A percentile compares a stretch with the other conserved stretches of the same genome.
Conservation (phyloP, 2,888 invertebrate species). For the Notocelia uddmanniana region DNA sequence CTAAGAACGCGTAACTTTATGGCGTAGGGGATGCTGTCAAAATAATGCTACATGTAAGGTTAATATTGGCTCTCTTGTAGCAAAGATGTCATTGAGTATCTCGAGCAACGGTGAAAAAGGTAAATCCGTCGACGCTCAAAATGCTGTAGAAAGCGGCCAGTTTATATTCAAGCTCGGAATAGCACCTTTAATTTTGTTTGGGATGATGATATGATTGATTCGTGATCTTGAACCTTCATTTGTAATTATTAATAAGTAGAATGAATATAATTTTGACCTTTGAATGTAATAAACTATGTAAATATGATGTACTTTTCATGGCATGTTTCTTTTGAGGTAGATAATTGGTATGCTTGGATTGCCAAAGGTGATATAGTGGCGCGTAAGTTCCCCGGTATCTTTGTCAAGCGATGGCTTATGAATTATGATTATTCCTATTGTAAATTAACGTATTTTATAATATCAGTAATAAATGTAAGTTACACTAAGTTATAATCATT, state of each 20-base stretch:
- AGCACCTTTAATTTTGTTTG: not conserved
- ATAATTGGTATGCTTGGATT: conserved; percentile 12
- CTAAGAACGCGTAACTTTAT: too few species aligned
- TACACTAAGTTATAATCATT: conserved; percentile 35
- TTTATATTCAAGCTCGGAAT: not conserved
- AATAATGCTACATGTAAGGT: too few species aligned
- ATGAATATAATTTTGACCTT: not conserved
- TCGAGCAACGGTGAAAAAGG: not conserved
- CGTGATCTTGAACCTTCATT: not conserved
- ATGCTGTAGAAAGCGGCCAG: not conserved
- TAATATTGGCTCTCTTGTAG: too few species aligned
- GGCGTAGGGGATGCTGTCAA: too few species aligned
- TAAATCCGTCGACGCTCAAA: not conserved
- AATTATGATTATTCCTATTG: conserved; percentile 37
- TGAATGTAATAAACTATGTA: conserved; percentile 1
- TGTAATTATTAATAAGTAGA: not conserved
- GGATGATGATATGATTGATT: not conserved
- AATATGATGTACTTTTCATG: not conserved
- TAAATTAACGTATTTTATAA: conserved; percentile 44
- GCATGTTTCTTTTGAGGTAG: conserved; percentile 3
- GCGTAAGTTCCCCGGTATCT: conserved; percentile 12
- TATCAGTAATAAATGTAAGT: conserved; percentile 35
- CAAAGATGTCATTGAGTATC: too few species aligned
- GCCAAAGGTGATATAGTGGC: conserved; percentile 13
- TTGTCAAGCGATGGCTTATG: conserved; percentile 24